Evolutionary conservation across 2,888 invertebrate species (phyloP).

Genomic region (Augiades crinisus): DNA sequence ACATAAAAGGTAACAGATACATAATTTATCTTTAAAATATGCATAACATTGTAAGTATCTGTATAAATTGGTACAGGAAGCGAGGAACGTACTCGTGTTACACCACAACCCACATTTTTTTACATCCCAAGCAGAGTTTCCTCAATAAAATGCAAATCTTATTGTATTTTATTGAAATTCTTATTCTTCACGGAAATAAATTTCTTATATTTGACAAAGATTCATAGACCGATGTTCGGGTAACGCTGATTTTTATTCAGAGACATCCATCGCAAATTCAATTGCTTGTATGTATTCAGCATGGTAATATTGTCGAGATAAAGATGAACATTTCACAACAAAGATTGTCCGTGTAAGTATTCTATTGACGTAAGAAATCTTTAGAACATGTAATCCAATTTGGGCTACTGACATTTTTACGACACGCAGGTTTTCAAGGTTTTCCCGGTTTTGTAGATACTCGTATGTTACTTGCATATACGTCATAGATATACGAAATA

Average conservation of each 20-base stretch:
- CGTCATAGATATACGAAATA: too few species aligned
- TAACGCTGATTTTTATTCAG: constrained; percentile 25
- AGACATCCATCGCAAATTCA: constrained; percentile 15
- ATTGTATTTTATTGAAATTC: constrained; percentile 25
- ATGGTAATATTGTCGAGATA: constrained; percentile 10
- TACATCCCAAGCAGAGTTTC: constrained; percentile 1
- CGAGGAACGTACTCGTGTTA: not conserved
- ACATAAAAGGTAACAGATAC: too few species aligned
- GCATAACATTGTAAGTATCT: too few species aligned
- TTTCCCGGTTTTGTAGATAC: too few species aligned
- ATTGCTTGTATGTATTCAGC: constrained; percentile 21
- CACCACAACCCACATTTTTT: not conserved
- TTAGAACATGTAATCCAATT: not conserved
- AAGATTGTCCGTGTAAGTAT: not conserved
- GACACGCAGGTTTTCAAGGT: too few species aligned
- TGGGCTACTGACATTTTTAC: too few species aligned
- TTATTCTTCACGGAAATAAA: constrained; percentile 24
- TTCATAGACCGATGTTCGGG: constrained; percentile 18
- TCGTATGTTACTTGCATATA: not conserved
- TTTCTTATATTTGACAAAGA: constrained; percentile 27
- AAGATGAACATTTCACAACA: constrained; percentile 1
- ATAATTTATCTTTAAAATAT: too few species aligned
- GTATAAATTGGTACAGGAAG: not conserved
- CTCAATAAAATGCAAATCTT: constrained; percentile 24
- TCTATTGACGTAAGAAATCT: not conserved